Base-by-base conservation (phyloP, 2,797 vertebrate species). In the Tauraco hartlaubi region DNA sequence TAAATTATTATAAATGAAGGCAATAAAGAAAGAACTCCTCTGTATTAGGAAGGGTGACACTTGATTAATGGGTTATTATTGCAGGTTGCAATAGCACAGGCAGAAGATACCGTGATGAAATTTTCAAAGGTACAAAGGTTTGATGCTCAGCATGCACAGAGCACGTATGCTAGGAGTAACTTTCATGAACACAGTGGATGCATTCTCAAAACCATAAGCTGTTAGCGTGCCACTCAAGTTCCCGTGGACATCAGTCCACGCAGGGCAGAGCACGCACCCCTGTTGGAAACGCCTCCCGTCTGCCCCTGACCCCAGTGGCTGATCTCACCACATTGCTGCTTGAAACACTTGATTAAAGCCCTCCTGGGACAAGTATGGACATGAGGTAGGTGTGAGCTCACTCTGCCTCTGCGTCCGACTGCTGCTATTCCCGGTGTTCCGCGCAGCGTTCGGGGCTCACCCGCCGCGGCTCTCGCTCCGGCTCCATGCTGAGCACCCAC, bases 1-100 rank as follows among this genome's bases (percentile, higher is more conserved):
- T 93, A 95, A 97, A 97, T 96, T 94, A 96, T 96, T 97, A 97
- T 90, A 97, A 97, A 97, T 92, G 94, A 96, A 96, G 86, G 94
- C 94, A 96, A 96, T 97, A 97, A 97, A 96, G 74, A 94, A 96
- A 43, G 72, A 92, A 88, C 93, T 96, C 76, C 76, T 94, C 76
- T 91, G 87, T 91, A 77, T 91, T 84, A 93, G 78, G 76, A 91
- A 89, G 80, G 87, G 71, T 92, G 96, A 92, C 90, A 96, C 55
- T 85, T 96, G 95, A 97, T 96, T 63, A 92, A 97, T 96, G 90
- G 59, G 66, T 86, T 94, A 94, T 96, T 92, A 94, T 91, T 85
- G 77, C 17, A 88, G 90, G 80, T 85, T 95, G 56, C 88, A 90
- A 31, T 39, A 84, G 79, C 90, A 55, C 73, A 79, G 88, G 76